Evolutionary conservation across 2,113 vertebrate genomes (phyloP), one percentile per base, ranked within the genome.

Genomic region (Labeo rohita): DNA sequence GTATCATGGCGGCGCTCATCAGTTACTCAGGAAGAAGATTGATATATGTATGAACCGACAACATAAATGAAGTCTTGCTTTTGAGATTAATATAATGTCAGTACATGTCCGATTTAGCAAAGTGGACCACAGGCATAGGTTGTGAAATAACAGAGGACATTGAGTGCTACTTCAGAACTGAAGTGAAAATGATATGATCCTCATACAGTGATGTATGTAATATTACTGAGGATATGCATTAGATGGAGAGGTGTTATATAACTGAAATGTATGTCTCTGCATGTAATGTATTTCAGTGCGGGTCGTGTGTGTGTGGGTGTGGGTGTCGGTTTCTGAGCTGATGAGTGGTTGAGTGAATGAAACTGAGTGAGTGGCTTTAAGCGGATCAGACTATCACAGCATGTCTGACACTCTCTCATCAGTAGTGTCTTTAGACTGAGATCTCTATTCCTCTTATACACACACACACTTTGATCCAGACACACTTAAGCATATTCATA

Each of bases 321-420:
- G 7, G 28, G 50, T 8, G 39, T 61, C 8, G 36, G 39, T 56
- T 21, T 74, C 28, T 54, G 21, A 80, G 50, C 23, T 34, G 66
- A 39, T 80, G 77, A n/a, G 49, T 80, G 39, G 8, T 49, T 85
- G 76, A 70, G 76, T 85, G 18, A 70, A 54, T 77, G 50, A 77
- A 77, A 77, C 28, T 18, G 23, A 52, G 52, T 76, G 50, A 77
- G 75, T 54, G 28, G 75, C 75, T 54, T 77, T 50, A 77, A 77
- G 28, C 13, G 10, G 50, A 77, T 77, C 75, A 77, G 49, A 77
- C 47, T 77, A 49, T 75, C 21, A 50, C 15, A 49, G 63, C 28
- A 36, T n/a, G 74, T 78, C 76, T 85, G 56, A n/a, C 43, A 43
- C 23, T 36, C 45, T 78, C 72, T 68, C 43, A 68, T 85, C n/a